phyloP scores from a whole-genome alignment of 2,113 vertebrate species.

The Oncorhynchus masou region DNA sequence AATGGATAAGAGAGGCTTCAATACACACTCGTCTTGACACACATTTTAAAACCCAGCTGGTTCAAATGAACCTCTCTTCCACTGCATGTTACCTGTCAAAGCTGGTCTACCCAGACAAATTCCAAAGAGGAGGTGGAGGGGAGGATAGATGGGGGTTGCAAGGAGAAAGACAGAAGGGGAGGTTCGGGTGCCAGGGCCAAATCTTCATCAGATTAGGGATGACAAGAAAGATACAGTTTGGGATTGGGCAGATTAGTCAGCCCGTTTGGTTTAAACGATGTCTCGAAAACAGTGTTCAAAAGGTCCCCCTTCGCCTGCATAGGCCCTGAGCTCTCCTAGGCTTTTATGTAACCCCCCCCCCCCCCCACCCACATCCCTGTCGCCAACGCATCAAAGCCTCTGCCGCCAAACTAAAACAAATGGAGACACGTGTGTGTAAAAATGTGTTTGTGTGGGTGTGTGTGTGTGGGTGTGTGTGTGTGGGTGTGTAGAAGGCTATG shows the following conservation, averaged over 20 bases:
- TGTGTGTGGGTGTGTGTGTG: neutral
- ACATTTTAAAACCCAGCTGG: constrained; percentile 13
- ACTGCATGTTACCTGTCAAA: constrained; percentile 36
- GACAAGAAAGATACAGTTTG: constrained; percentile 39
- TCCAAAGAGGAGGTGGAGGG: constrained; percentile 12
- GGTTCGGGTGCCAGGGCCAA: neutral
- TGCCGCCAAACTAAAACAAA: constrained; percentile 22
- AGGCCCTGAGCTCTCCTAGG: constrained; percentile 9
- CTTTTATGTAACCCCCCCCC: constrained; percentile 55
- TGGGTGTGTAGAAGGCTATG: neutral
- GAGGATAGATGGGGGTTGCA: neutral
- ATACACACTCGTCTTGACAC: neutral
- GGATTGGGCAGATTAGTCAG: constrained; percentile 46
- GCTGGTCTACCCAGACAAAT: constrained; percentile 18
- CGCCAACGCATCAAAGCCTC: constrained; percentile 26
- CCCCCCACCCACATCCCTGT: constrained; percentile 33
- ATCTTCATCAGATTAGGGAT: constrained; percentile 61
- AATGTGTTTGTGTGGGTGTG: neutral
- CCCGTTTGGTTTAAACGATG: constrained; percentile 38
- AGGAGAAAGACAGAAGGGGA: constrained; percentile 16
- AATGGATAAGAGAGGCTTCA: constrained; percentile 15
- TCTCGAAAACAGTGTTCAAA: constrained; percentile 48
- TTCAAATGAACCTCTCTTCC: constrained; percentile 28
- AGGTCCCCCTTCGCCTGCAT: constrained; percentile 25
- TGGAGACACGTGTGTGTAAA: neutral